Evolutionary conservation across 2,797 vertebrate species (phyloP), one percentile per base, ranked within the genome.

Genomic region (Mus minutoides): DNA sequence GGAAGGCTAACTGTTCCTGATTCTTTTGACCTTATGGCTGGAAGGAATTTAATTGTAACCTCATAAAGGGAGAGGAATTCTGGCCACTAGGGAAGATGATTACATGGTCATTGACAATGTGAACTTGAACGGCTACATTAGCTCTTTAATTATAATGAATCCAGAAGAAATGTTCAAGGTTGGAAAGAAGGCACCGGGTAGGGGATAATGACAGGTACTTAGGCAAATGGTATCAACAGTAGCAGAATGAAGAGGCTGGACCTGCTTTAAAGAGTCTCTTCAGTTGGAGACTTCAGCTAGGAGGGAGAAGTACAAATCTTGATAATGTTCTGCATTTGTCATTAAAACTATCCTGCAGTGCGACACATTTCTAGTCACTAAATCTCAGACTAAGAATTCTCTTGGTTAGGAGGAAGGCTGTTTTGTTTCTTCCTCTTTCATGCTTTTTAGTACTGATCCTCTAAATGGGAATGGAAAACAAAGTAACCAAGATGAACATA

Each of bases 11-110:
- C 89, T 97, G 62, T 93, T 96, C 76, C 86, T 95, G 91, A 90
- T 97, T 96, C 97, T 95, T 98, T 97, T 97, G 97, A 97, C 97
- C 97, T 97, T 98, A 97, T 87, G 91, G 82, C 92, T 96, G 52
- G 91, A 95, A 88, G 56, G 95, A 90, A 79, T 97, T 97, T 98
- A 98, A 69, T 97, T 97, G 87, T 94, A 95, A 88, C 96, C 79
- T 96, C 97, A 89, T 96, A 96, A 92, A 96, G 92, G 96, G 92
- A 76, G 82, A 80, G 26, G 71, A 94, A 87, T 77, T 97, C 88
- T 97, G 86, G 94, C 64, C 87, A 92, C 86, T 94, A 21, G 95
- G 97, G 96, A 97, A 60, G 96, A 95, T 95, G 97, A 97, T 98
- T 97, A 97, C 94, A 92, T 96, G 94, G 97, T 97, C 97, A 95